Evolutionary conservation across 2,888 invertebrate species (phyloP).

Genomic region (Eupeodes latifasciatus): DNA sequence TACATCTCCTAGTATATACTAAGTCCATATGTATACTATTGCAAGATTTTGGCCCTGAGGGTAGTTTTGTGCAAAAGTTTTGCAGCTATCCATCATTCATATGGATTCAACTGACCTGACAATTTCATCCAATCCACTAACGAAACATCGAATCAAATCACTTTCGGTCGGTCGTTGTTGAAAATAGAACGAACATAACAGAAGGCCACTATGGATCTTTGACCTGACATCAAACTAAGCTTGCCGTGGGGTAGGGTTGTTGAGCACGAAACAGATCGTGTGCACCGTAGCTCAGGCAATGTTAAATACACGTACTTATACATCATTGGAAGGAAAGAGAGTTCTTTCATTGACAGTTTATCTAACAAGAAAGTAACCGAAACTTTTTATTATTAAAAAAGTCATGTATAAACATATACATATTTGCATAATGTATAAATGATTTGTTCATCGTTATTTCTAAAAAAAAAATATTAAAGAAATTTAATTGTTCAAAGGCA

Average conservation of each 20-base stretch:
- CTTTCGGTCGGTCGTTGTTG: conserved; percentile 15
- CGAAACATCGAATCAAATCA: conserved; percentile 48
- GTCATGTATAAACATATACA: no score
- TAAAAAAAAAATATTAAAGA: no score
- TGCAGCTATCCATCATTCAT: conserved; percentile 70
- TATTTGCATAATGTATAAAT: no score
- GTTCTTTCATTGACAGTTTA: neutral
- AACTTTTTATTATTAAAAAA: no score
- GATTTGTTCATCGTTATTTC: no score
- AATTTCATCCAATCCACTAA: conserved; percentile 64
- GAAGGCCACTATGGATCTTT: conserved; percentile 31
- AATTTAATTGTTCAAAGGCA: no score
- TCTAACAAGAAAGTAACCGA: conserved; percentile 1
- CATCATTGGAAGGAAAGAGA: conserved; percentile 15
- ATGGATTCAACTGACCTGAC: conserved; percentile 54
- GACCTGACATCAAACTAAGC: conserved; percentile 33
- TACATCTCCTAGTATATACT: neutral
- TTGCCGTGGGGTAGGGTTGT: conserved; percentile 15
- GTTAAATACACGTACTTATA: conserved; percentile 19
- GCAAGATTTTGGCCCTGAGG: conserved; percentile 12
- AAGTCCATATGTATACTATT: neutral
- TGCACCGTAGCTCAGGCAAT: conserved; percentile 24
- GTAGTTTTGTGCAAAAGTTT: conserved; percentile 42
- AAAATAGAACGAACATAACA: conserved; percentile 35
- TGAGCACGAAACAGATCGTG: conserved; percentile 54